A percentile compares a stretch with the other conserved stretches of the same genome.
phyloP scores from a whole-genome alignment of 2,797 vertebrate genomes.

The Myripristis jacobus region DNA sequence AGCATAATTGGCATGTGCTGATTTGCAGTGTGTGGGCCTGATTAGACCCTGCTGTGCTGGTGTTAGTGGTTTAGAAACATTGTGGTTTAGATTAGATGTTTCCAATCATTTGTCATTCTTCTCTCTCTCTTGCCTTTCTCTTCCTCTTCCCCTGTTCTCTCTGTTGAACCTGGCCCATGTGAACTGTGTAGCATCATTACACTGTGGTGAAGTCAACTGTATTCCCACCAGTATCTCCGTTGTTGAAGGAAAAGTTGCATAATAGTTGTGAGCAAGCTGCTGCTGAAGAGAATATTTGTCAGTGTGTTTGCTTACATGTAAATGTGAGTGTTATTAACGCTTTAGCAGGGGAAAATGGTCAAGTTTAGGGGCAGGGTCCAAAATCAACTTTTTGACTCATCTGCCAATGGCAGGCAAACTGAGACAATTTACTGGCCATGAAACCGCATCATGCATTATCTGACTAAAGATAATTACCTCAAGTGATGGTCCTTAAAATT shows the following conservation, averaged over 20 bases:
- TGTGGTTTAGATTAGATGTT: slow-evolving; percentile 28
- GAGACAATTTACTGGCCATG: too few species aligned
- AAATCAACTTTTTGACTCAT: too few species aligned
- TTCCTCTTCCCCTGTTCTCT: not conserved
- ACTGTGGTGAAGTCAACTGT: not conserved
- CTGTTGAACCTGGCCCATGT: not conserved
- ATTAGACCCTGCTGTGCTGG: slow-evolving; percentile 41
- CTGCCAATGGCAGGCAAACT: too few species aligned
- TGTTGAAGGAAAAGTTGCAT: not conserved
- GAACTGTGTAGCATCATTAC: not conserved
- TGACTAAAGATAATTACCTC: too few species aligned
- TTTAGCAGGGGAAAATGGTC: not conserved
- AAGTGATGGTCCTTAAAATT: too few species aligned
- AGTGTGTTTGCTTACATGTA: not conserved
- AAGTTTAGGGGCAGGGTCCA: too few species aligned
- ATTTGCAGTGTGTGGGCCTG: slow-evolving; percentile 38
- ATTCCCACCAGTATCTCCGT: not conserved
- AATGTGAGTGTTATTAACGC: not conserved
- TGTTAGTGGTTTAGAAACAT: slow-evolving; percentile 50
- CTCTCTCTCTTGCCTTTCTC: slow-evolving; percentile 1
- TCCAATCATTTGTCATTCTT: slow-evolving; percentile 27
- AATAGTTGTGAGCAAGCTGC: not conserved
- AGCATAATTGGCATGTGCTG: slow-evolving; percentile 46
- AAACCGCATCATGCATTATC: too few species aligned
- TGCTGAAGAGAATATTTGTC: not conserved